Percentiles rank a stretch among this genome's conserved stretches.
Evolutionary conservation across 1,140 invertebrate genomes (phyloP).

Genomic region (Portunus trituberculatus): DNA sequence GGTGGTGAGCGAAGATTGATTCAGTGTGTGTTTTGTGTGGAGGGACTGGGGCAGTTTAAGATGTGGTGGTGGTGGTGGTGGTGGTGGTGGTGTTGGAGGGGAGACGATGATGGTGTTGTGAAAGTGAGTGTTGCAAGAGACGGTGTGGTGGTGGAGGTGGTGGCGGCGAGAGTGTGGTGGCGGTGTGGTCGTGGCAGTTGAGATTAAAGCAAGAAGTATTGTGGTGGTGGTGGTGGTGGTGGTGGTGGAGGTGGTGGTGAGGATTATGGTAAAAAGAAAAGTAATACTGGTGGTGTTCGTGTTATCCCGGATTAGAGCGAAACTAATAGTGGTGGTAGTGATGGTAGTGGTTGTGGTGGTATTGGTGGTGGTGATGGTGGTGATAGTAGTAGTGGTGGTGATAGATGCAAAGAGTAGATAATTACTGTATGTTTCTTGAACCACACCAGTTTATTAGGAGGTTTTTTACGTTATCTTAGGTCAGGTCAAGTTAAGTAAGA

Average conservation of each 20-base stretch:
- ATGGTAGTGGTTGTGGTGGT: background rate
- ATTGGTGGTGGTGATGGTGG: background rate
- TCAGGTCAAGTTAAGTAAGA: too few relatives aligned
- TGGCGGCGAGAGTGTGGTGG: background rate
- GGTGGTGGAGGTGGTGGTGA: background rate
- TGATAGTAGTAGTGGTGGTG: too few relatives aligned
- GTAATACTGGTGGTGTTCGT: background rate
- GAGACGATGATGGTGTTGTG: background rate
- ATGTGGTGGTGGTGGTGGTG: background rate
- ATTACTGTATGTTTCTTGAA: too few relatives aligned
- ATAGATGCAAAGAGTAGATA: too few relatives aligned
- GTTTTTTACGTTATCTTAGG: too few relatives aligned
- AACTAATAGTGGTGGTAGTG: background rate
- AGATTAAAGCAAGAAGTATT: background rate
- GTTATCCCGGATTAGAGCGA: background rate
- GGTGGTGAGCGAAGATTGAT: background rate
- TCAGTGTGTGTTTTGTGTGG: background rate
- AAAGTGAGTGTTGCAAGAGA: background rate
- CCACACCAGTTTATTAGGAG: too few relatives aligned
- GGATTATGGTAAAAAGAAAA: background rate
- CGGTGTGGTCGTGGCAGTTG: background rate
- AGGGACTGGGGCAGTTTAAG: background rate
- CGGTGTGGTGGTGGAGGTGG: slow-evolving; percentile 21
- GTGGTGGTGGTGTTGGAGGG: background rate
- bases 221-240: background rate